Base-by-base conservation (phyloP, 2,113 vertebrate species). In the Monarcha castaneiventris region DNA sequence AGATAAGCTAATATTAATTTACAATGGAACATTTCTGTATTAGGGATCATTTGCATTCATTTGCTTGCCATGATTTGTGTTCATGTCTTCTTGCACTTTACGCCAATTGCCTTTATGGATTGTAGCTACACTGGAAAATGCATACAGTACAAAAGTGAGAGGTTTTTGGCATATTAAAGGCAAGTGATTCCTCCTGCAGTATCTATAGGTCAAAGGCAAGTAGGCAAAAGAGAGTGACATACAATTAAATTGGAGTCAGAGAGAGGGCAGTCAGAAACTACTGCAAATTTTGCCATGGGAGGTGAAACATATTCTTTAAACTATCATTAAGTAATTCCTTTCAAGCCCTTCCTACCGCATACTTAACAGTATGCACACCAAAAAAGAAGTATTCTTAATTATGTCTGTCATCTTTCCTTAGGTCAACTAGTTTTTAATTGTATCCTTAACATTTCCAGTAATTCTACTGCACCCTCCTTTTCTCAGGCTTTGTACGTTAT, bases 1-100 rank as follows among this genome's bases (percentile, higher is more conserved):
- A 94, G 76, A 91, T 90, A 96, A 93, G 63, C 44, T 91, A 96
- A 90, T 95, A 94, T 92, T 87, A 92, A 94, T 80, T 95, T 91
- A 81, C 77, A 95, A 68, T 76, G 64, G 75, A 86, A 63, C 74
- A 84, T 92, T 88, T 90, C 72, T 81, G 21, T 81, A 81, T 61
- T 83, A 72, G 44, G 83, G 69, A 91, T 93, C 75, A 87, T 96
- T 95, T 95, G 35, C 67, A 82, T 86, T 90, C 29, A 76, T 93
- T 93, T 92, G 5, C 74, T 90, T 76, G 52, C 41, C 54, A 32
- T 87, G 89, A 92, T 95, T 87, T 83, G 54, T 21, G 59, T 79
- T 95, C 87, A 69, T 33, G 44, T 91, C 74, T 87, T 91, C 55
- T 73, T 74, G 58, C 16, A 84, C 73, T 93, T 94, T 73, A 71